These are phyloP conservation scores for Falco biarmicus DNA, from an alignment of 2,797 vertebrate species.

Conservation along the genomic window DNA sequence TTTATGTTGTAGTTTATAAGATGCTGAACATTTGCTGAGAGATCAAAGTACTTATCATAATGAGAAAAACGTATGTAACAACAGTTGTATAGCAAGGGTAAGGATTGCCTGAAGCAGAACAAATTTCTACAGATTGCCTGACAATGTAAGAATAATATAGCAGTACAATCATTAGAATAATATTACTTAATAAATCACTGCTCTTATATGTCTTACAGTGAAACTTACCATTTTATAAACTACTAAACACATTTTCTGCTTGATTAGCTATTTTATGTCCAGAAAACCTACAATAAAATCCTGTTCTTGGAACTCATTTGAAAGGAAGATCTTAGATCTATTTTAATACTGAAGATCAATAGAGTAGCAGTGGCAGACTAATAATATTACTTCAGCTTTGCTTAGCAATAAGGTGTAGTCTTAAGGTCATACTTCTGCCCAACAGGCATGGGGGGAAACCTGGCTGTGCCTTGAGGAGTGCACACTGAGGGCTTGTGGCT, in stretches of 20 bases:
- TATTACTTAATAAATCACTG: conserved; percentile 41
- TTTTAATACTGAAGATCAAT: neutral
- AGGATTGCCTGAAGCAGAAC: conserved; percentile 61
- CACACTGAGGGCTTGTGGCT: neutral
- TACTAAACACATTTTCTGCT: conserved; percentile 1
- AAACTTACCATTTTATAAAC: conserved; percentile 12
- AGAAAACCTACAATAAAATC: conserved; percentile 23
- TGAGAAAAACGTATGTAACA: conserved; percentile 7
- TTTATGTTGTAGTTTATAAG: conserved; percentile 62
- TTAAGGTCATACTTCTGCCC: neutral
- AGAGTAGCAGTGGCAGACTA: neutral
- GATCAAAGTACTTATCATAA: conserved; percentile 63
- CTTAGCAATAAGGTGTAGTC: neutral
- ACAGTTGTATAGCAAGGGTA: conserved; percentile 38
- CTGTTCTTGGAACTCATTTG: neutral
- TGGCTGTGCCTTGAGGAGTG: neutral
- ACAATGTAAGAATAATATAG: conserved; percentile 38
- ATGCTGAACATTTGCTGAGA: conserved; percentile 45
- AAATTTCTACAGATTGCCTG: conserved; percentile 50
- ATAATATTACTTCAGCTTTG: neutral
- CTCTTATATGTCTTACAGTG: neutral
- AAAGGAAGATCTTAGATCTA: conserved; percentile 20
- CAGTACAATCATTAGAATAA: neutral
- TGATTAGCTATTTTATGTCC: conserved; percentile 35
- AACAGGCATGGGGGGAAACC: accelerated